Base-by-base conservation (phyloP, 2,888 invertebrate species). In the Apodemia zela region DNA sequence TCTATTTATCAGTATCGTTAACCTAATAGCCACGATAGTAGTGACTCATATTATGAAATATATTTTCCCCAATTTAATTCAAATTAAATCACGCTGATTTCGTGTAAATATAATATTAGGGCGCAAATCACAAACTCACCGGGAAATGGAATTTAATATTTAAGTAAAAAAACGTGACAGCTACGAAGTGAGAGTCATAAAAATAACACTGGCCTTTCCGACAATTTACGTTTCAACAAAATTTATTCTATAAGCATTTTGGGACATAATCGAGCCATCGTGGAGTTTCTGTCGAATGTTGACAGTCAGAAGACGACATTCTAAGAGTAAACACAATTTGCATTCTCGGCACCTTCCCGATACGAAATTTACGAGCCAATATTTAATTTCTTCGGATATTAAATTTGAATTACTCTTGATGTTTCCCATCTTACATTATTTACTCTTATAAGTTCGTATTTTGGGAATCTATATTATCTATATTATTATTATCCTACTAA, bases 311-410 rank as follows among this genome's bases (percentile, higher is more conserved):
- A 71, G 73, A 75, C 75, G 74, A 75, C 78, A 72, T 74, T 73
- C 66, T 63, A 68, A 66, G 63, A 65, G 78, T 74, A 77, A 79
- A 80, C 75, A 79, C 72, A 77, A 80, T 80, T 79, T 79, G 70
- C 77, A 75, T 78, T 65, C 68, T 68, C 75, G 68, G 75, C 76
- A 78, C 75, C 78, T 75, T 72, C 66, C 69, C 69, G 72, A 73
- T 72, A 71, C 72, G 72, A 72, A 75, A 75, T 73, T 73, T 75
- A 61, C 65, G 62, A 63, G 68, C 72, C 74, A 78, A 78, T 78
- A 79, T 77, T 77, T 73, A 74, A 69, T 73, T 74, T 73, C 64
- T 49, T 69, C 38, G 38, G 66, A 63, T 63, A 66, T 66, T 65
- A 69, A 69, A 69, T 66, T 60, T 49, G 61, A 65, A 51, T 51